A percentile compares a stretch with the other conserved stretches of the same genome.
Conservation (phyloP, 1,140 invertebrate genomes). For the Thaumatotibia leucotreta region DNA sequence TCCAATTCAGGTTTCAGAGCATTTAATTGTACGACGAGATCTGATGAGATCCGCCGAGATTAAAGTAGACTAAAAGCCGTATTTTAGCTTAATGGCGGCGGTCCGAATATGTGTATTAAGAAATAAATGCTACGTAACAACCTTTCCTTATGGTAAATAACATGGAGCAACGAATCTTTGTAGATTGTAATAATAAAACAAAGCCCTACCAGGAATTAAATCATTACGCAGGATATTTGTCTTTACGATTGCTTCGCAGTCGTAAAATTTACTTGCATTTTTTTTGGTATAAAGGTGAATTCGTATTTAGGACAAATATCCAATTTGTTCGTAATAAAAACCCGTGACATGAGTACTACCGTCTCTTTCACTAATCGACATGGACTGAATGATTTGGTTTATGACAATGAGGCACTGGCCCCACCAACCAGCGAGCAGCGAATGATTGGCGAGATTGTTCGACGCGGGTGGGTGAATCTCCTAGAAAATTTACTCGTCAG, state of each 20-base stretch:
- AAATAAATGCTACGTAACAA: conserved; percentile 37
- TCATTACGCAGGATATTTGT: background rate
- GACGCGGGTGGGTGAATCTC: too few relatives aligned
- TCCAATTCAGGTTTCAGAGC: conserved; percentile 46
- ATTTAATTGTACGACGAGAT: conserved; percentile 36
- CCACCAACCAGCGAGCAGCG: too few relatives aligned
- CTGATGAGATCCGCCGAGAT: conserved; percentile 41
- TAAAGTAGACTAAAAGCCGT: conserved; percentile 38
- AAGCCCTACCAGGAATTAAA: conserved; percentile 4
- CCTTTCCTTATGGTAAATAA: conserved; percentile 33
- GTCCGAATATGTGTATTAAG: conserved; percentile 34
- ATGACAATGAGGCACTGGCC: too few relatives aligned
- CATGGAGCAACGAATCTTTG: conserved; percentile 24
- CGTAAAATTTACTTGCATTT: background rate
- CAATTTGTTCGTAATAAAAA: conserved; percentile 5
- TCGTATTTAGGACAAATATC: background rate
- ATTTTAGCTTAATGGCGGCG: conserved; percentile 45
- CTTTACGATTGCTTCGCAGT: background rate
- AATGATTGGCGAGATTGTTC: too few relatives aligned
- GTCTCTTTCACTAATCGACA: background rate
- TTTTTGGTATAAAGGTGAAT: background rate
- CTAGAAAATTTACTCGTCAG: too few relatives aligned
- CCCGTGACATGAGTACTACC: background rate
- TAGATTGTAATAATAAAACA: conserved; percentile 21
- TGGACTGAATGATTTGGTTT: background rate